Base-by-base conservation (phyloP, 2,113 vertebrate genomes). In the Scomber colias region DNA sequence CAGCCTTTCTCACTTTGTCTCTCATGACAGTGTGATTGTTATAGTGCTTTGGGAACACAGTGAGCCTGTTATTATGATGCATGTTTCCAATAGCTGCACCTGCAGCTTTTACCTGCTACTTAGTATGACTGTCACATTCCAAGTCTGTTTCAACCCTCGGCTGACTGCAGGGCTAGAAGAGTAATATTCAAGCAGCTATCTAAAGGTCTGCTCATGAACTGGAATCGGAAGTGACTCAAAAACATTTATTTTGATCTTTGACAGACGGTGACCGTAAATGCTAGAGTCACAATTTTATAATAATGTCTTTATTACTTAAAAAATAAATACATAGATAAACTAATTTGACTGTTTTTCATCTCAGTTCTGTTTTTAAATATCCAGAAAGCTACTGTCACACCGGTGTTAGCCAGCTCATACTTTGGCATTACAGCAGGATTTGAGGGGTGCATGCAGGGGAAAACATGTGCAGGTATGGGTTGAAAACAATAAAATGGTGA, bases 31-130 rank as follows among this genome's bases (percentile, higher is more conserved):
- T 75, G 31, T 69, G 71, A 87, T 71, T 83, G 68, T 80, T 77
- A 53, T 9, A 57, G 55, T 3, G 66, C 78, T 53, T 75, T 16
- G 15, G 75, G 76, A 84, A 54, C 75, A 30, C 57, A 19, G 75
- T 14, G 17, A 51, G 51, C 67, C 72, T 51, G 64, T 81, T 81
- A 71, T 82, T 46, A 54, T 63, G 78, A 83, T 83, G 65, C 75
- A 56, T 66, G 59, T 86, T 60, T 89, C 45, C 69, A 78, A 35
- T 78, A 67, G 57, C 73, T 75, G 77, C 85, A 85, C 69, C 70
- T 79, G 82, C 11, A 11, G 77, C 82, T 77, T 84, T 77, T 79
- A 89, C 75, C 80, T 87, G 78, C 72, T 89, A 56, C 84, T 92
- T 81, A 48, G 63, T 77, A 91, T 83, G 77, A 71, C 60, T 49